These are phyloP conservation scores for Pomatostomus ruficeps DNA, from an alignment of 2,113 vertebrate species.

Conservation along the genomic window DNA sequence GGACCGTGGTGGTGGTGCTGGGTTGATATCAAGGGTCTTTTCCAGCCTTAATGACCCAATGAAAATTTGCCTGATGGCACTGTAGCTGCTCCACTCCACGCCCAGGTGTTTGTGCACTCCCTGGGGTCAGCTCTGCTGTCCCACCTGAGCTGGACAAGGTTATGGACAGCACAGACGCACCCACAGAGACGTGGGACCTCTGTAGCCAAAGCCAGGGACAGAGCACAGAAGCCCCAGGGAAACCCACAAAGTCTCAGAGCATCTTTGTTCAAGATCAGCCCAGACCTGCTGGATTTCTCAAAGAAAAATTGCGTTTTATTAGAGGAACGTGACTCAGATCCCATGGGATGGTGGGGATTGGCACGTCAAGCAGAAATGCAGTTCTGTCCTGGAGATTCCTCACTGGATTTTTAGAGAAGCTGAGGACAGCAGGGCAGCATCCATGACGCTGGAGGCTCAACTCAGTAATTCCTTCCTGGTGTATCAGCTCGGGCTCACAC, in stretches of 20 bases:
- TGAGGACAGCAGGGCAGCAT: neutral
- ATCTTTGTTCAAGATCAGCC: neutral
- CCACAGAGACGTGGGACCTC: accelerated
- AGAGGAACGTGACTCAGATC: neutral
- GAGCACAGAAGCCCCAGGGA: neutral
- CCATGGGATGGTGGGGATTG: neutral
- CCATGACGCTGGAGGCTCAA: neutral
- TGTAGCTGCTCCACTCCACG: neutral
- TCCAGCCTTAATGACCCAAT: neutral
- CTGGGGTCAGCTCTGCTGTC: neutral
- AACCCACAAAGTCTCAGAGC: neutral
- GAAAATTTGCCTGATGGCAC: neutral
- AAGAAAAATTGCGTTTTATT: neutral
- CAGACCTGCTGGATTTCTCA: neutral
- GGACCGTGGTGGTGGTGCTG: neutral
- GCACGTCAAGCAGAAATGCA: neutral
- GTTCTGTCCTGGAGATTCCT: neutral
- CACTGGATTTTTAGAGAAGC: neutral
- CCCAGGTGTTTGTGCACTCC: neutral
- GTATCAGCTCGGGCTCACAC: neutral
- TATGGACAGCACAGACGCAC: neutral
- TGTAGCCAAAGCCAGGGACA: neutral
- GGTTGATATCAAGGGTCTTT: neutral
- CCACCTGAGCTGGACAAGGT: neutral
- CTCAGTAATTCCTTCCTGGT: neutral